These are phyloP conservation scores for Atractosteus spatula DNA, from an alignment of 2,113 vertebrate species.

Conservation along the genomic window DNA sequence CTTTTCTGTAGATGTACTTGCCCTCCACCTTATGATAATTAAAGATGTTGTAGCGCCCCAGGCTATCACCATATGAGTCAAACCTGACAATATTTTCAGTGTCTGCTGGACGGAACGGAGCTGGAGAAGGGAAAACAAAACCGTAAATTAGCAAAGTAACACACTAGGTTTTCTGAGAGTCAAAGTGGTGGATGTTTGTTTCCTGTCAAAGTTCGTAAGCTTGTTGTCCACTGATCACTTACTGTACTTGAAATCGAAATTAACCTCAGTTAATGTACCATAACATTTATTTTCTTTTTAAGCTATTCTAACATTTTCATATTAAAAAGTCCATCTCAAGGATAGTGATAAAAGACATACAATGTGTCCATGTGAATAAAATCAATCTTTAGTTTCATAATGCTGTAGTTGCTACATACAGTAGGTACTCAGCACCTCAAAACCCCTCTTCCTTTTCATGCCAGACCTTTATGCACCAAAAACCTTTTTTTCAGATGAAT, in stretches of 20 bases:
- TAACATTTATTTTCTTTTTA: too few relatives aligned
- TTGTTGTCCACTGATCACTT: too few relatives aligned
- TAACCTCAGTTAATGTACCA: background rate
- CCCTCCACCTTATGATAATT: constrained; percentile 79
- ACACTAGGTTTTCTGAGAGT: background rate
- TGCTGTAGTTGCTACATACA: too few relatives aligned
- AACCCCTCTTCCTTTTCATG: too few relatives aligned
- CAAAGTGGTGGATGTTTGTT: background rate
- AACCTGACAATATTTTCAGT: constrained; percentile 81
- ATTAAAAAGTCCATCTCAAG: too few relatives aligned
- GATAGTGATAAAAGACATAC: too few relatives aligned
- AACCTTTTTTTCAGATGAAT: too few relatives aligned
- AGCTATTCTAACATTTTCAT: too few relatives aligned
- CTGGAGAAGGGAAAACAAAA: constrained; percentile 55
- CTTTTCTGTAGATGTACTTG: constrained; percentile 83
- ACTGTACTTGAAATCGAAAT: background rate
- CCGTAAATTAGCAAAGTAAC: background rate
- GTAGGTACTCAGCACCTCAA: too few relatives aligned
- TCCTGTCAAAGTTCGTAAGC: background rate
- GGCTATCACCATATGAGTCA: constrained; percentile 84
- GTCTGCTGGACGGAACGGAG: constrained; percentile 86
- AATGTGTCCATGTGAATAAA: too few relatives aligned
- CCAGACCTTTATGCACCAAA: too few relatives aligned
- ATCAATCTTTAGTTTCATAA: too few relatives aligned
- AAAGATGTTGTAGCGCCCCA: constrained; percentile 97